Evolutionary conservation across 2,797 vertebrate species (phyloP).

Genomic region (Gymnothorax javanicus): DNA sequence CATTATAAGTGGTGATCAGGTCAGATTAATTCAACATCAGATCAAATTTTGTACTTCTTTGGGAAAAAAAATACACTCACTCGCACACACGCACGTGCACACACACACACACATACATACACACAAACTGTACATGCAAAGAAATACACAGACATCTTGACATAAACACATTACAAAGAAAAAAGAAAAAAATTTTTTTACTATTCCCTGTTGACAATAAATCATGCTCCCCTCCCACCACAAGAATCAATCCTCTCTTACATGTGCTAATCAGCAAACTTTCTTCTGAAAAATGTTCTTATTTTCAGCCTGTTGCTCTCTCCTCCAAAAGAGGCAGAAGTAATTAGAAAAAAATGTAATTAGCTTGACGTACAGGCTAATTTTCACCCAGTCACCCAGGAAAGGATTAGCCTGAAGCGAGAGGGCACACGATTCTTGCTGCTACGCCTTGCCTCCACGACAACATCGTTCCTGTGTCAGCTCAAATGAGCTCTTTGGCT

Average conservation of each 20-base stretch:
- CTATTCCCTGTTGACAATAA: background rate
- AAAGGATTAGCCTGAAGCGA: constrained; percentile 67
- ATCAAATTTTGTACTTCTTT: background rate
- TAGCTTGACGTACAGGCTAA: constrained; percentile 71
- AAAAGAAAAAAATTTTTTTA: background rate
- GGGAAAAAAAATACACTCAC: background rate
- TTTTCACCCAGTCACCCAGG: constrained; percentile 62
- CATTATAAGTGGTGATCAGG: too few species aligned
- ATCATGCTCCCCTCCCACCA: background rate
- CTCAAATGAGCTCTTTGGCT: constrained; percentile 78
- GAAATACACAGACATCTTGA: background rate
- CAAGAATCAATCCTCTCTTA: background rate
- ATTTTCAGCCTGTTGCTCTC: constrained; percentile 21
- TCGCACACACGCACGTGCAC: background rate
- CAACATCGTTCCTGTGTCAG: constrained; percentile 75
- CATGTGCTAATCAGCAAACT: background rate
- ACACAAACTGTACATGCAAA: background rate
- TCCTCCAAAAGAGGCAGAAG: background rate
- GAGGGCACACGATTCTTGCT: constrained; percentile 57
- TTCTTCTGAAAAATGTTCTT: background rate
- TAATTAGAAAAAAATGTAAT: constrained; percentile 55
- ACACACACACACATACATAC: background rate
- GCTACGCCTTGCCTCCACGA: constrained; percentile 62
- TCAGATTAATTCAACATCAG: too few species aligned
- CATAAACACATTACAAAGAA: background rate